Conservation (phyloP, 1,140 invertebrate species). For the Apis dorsata region DNA sequence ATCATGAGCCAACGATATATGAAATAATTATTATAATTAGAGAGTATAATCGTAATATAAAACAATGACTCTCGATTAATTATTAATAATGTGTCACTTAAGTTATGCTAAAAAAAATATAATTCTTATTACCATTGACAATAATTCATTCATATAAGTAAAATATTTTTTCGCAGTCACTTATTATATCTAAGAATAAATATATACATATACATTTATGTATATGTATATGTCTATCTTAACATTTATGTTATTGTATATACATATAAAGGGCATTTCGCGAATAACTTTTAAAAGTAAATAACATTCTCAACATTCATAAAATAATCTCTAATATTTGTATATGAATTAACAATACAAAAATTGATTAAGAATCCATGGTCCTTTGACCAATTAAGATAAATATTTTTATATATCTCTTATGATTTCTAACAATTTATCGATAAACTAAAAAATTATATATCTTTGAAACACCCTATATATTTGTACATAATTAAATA, state of each 20-base stretch:
- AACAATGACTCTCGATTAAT: constrained; percentile 61
- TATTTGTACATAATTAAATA: constrained; percentile 37
- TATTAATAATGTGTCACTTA: constrained; percentile 58
- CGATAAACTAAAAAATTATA: constrained; percentile 20
- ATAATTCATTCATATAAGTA: constrained; percentile 65
- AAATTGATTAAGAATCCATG: constrained; percentile 1
- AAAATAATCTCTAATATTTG: neutral
- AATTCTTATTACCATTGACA: constrained; percentile 63
- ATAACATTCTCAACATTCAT: neutral
- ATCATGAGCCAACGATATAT: constrained; percentile 46
- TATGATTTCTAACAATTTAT: neutral
- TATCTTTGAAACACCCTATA: constrained; percentile 20
- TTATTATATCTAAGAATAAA: constrained; percentile 44
- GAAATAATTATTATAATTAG: constrained; percentile 59
- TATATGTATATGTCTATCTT: constrained; percentile 21
- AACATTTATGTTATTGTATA: constrained; percentile 25
- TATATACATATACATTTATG: constrained; percentile 18
- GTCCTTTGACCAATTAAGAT: neutral
- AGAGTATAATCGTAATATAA: constrained; percentile 64
- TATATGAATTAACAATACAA: neutral
- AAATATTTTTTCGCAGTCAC: constrained; percentile 68
- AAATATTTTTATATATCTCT: neutral
- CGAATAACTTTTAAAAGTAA: constrained; percentile 5
- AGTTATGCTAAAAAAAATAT: constrained; percentile 71
- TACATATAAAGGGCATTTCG: constrained; percentile 28